Evolutionary conservation across 2,797 vertebrate species (phyloP).

Genomic region (Erethizon dorsatum): DNA sequence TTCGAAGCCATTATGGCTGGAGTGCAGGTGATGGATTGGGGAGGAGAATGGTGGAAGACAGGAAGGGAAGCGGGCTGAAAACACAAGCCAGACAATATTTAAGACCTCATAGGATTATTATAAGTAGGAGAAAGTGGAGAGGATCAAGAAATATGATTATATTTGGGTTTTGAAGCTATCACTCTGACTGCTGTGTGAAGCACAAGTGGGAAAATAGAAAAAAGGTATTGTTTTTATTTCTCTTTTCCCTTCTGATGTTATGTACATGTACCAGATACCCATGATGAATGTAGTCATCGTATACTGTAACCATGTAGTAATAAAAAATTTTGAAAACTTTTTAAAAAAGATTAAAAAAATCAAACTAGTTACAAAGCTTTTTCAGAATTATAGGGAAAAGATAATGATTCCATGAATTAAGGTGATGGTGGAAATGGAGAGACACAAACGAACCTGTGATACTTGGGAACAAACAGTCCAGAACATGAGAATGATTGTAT

Average conservation of each 20-base stretch:
- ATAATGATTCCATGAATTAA: background rate
- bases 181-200: background rate
- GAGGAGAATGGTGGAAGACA: background rate
- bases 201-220: background rate
- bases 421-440: background rate
- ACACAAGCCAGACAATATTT: background rate
- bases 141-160: background rate
- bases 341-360: background rate
- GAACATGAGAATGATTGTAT: too few relatives aligned
- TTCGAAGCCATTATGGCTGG: background rate
- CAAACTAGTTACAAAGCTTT: background rate
- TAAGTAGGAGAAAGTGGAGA: background rate
- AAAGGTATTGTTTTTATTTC: background rate
- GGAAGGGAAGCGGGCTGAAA: background rate
- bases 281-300: background rate
- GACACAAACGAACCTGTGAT: background rate
- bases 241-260: background rate
- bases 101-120: background rate
- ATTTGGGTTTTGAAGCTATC: conserved; percentile 19
- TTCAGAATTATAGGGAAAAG: conserved; percentile 9
- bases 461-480: background rate
- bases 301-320: background rate
- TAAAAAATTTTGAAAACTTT: background rate
- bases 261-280: background rate
- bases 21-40: background rate